Percentiles rank a stretch among this genome's conserved stretches.
Evolutionary conservation across 2,888 invertebrate species (phyloP).

Genomic region (Dryobota labecula): DNA sequence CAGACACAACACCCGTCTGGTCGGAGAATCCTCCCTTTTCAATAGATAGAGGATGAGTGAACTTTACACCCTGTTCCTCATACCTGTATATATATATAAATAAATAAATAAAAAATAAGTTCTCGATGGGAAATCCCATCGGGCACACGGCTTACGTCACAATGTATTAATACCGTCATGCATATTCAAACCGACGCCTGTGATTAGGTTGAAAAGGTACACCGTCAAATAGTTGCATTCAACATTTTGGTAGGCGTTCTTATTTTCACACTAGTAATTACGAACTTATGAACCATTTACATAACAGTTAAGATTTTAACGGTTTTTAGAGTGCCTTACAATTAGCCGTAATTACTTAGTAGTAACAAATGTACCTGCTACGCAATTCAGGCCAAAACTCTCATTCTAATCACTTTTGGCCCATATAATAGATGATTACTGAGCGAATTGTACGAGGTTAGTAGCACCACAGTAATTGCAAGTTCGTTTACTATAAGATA

Average conservation of each 20-base stretch:
- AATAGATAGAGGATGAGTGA: too few species aligned
- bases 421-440: not conserved
- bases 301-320: constrained; percentile 23
- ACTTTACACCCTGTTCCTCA: too few species aligned
- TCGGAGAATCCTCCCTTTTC: too few species aligned
- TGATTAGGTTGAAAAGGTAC: not conserved
- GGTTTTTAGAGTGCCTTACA: constrained; percentile 22
- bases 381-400: constrained; percentile 15
- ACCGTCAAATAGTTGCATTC: not conserved
- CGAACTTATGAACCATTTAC: not conserved
- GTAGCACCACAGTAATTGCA: too few species aligned
- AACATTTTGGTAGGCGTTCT: constrained; percentile 4
- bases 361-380: not conserved
- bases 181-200: not conserved
- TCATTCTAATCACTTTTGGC: constrained; percentile 6
- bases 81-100: too few species aligned
- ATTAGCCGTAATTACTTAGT: constrained; percentile 23
- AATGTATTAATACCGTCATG: too few species aligned
- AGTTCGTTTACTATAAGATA: too few species aligned
- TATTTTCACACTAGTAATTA: not conserved
- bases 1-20: too few species aligned
- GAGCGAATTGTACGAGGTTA: not conserved
- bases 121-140: too few species aligned
- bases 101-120: too few species aligned
- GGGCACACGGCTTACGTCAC: too few species aligned